These are phyloP conservation scores for Arion vulgaris DNA, from an alignment of 1,140 invertebrate genomes.

Conservation along the genomic window DNA sequence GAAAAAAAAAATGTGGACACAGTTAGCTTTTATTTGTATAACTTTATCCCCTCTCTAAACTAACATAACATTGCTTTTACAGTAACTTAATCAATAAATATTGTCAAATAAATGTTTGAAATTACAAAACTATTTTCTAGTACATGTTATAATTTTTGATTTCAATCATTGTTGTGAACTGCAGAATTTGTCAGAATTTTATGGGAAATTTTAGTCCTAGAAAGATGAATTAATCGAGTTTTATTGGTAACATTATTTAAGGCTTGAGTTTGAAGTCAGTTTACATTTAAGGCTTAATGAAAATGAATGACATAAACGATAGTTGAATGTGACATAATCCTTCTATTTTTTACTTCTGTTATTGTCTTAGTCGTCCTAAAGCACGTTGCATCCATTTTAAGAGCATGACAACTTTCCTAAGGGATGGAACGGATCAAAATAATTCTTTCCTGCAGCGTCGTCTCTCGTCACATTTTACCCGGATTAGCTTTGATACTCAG, in stretches of 20 bases:
- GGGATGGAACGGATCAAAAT: background rate
- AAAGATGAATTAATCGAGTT: no score
- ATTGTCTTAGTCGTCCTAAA: background rate
- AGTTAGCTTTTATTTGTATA: background rate
- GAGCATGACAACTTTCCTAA: background rate
- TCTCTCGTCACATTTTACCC: background rate
- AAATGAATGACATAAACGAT: no score
- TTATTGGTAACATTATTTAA: no score
- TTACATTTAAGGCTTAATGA: no score
- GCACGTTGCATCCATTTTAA: background rate
- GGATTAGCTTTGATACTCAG: background rate
- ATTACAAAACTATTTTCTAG: background rate
- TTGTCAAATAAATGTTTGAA: background rate
- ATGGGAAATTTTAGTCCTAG: no score
- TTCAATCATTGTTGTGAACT: no score
- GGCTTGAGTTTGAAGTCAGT: no score
- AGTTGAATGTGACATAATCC: background rate
- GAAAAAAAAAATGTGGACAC: background rate
- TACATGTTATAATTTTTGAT: no score
- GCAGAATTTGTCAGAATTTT: no score
- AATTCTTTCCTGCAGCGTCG: constrained; percentile 5
- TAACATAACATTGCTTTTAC: background rate
- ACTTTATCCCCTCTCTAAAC: background rate
- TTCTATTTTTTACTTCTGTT: background rate
- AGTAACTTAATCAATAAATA: background rate